Base-by-base conservation (phyloP, 1,140 invertebrate species). In the Zaprionus inermis region DNA sequence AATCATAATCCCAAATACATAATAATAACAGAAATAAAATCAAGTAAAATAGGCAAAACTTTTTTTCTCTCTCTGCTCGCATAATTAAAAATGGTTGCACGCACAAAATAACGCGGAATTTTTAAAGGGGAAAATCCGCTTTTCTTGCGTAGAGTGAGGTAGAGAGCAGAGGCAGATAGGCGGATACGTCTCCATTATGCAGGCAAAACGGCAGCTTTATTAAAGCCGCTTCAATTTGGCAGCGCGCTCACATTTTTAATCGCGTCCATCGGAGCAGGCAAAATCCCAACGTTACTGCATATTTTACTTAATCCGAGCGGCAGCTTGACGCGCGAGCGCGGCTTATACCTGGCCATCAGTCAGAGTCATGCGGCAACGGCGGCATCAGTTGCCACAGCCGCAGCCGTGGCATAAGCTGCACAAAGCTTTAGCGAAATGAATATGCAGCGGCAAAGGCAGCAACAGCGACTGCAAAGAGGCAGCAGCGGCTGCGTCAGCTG, bases 291-390 rank as follows among this genome's bases (percentile, higher is more conserved):
- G 24, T 32, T n/a, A 54, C 24, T 66, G 70, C 70, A 72, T 72
- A 72, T 72, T 71, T 60, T 20, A 54, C 64, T 60, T 73, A 73
- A 73, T 73, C 71, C 71, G 64, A 16, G 11, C 36, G 22, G 64
- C 71, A 68, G 64, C 71, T 68, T 73, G 71, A 73, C 71, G 70
- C 69, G 66, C 70, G 61, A 28, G 61, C 38, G 2, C 16, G 52
- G 49, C 51, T 73, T 64, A 38, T 56, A 73, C 71, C 71, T 73
- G 71, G 28, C 71, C 71, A 73, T 73, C 71, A 68, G 71, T 73
- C 70, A 72, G 44, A 24, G 20, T 16, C 49, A 41, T 54, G 61
- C 49, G 6, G 49, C 60, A 30, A 30, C 36, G 46, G 44, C 44
- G n/a, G 38, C 38, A 32, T 20, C 36, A 24, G 9, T 60, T 41